Evolutionary conservation across 2,113 vertebrate genomes (phyloP), one percentile per base, ranked within the genome.

Genomic region (Rhinolophus sinicus): DNA sequence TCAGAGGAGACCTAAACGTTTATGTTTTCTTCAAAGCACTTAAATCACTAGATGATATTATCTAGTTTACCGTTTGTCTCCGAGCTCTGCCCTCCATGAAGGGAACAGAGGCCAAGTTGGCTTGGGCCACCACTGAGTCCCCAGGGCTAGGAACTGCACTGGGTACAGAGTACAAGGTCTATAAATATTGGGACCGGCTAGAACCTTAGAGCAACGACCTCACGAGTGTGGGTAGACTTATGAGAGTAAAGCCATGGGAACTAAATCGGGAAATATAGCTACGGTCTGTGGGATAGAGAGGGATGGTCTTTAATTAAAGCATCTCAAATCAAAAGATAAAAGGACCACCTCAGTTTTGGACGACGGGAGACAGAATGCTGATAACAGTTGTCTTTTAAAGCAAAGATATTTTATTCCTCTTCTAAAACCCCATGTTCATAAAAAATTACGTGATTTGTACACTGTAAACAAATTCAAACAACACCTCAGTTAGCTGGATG

Each of bases 401-500:
- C 3, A 64, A 10, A 90, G 44, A 44, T 76, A 76, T 52, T 50
- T 76, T 70, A 62, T 82, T 76, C 22, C 40, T 88, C 67, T 77
- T 91, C 86, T 30, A 47, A 96, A 94, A 47, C 28, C 22, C 44
- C 22, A 8, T 26, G 56, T 77, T 80, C 24, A 73, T 86, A 56
- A 81, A 88, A 86, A 60, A 54, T 69, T 75, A 15, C 88, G 38
- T 88, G 58, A 72, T 54, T 88, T 83, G 47, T 10, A 4, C 92
- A 47, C 44, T 92, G 84, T 35, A 64, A 85, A 80, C 26, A 78
- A 94, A 70, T 94, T 88, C 64, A 88, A 94, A 92, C 11, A 70
- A 78, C 95, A 84, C 62, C 28, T 93, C 35, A 35, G 56, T 13
- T 89, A 72, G 22, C 78, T 81, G 65, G 62, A 78, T 95, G 47